A percentile compares a stretch with the other conserved stretches of the same genome.
These are phyloP conservation scores for Neogobius melanostomus DNA, from an alignment of 2,113 vertebrate species.

Conservation along the genomic window DNA sequence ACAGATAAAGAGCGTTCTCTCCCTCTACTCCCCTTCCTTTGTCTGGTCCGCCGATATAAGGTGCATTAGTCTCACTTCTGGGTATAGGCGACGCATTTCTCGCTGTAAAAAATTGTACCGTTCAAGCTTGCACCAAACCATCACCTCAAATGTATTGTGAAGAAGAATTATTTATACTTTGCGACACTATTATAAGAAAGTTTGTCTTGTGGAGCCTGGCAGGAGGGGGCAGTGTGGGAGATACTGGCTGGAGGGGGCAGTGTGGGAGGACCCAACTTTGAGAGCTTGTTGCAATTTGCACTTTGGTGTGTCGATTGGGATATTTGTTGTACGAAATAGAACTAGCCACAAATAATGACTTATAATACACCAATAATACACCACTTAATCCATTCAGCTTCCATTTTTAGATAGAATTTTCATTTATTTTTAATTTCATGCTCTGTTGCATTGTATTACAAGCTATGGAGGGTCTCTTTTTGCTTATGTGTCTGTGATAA, in stretches of 20 bases:
- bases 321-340: neutral
- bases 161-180: slow-evolving; percentile 3
- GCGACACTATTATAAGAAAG: slow-evolving; percentile 1
- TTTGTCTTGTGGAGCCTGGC: slow-evolving; percentile 2
- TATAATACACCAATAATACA: too few relatives aligned
- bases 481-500: too few relatives aligned
- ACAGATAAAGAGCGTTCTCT: slow-evolving; percentile 19
- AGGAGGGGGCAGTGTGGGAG: neutral
- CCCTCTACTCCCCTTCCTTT: slow-evolving; percentile 10
- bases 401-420: too few relatives aligned
- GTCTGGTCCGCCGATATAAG: slow-evolving; percentile 14
- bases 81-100: neutral
- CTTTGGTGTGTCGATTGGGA: neutral
- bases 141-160: slow-evolving; percentile 6
- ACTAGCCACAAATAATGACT: neutral
- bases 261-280: slow-evolving; percentile 5
- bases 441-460: too few relatives aligned
- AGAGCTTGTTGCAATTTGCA: neutral
- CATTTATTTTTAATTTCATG: too few relatives aligned
- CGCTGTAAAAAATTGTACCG: neutral
- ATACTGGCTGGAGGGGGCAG: neutral
- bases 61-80: slow-evolving; percentile 9
- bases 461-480: too few relatives aligned
- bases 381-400: too few relatives aligned
- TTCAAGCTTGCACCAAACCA: slow-evolving; percentile 5